Percentiles rank a stretch among this genome's conserved stretches.
These are phyloP conservation scores for Cydia amplana DNA, from an alignment of 1,140 invertebrate genomes.

Conservation along the genomic window DNA sequence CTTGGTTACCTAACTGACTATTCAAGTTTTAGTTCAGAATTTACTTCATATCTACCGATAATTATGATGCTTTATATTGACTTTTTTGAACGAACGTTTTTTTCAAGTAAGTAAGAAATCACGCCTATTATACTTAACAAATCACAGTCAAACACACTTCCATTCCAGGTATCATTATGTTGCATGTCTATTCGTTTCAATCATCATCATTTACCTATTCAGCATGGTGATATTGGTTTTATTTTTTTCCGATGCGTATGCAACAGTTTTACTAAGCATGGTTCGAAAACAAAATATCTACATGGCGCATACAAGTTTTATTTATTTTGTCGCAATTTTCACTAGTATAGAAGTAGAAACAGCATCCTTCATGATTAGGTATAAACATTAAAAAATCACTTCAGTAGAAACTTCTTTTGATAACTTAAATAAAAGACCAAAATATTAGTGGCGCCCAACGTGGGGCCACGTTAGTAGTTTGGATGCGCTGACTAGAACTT, in stretches of 20 bases:
- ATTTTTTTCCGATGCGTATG: background rate
- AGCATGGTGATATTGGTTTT: constrained; percentile 47
- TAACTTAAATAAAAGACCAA: background rate
- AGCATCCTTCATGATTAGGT: background rate
- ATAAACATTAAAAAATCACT: background rate
- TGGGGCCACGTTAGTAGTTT: background rate
- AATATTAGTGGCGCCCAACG: background rate
- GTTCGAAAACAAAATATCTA: constrained; percentile 8
- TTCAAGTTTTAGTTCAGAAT: no score
- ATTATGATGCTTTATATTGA: background rate
- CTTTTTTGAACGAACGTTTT: background rate
- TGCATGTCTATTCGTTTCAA: constrained; percentile 65
- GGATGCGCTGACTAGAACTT: background rate
- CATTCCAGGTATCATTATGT: constrained; percentile 58
- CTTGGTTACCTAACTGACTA: no score
- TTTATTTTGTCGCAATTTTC: background rate
- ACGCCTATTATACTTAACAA: background rate
- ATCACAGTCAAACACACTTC: constrained; percentile 37
- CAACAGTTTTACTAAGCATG: constrained; percentile 1
- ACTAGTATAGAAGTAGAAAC: constrained; percentile 15
- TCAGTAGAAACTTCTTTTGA: constrained; percentile 9
- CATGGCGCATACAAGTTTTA: constrained; percentile 19
- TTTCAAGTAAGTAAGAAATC: background rate
- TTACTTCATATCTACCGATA: background rate
- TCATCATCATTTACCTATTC: constrained; percentile 40